Evolutionary conservation across 2,797 vertebrate species (phyloP).

Genomic region (Muraenolepis orangiensis): DNA sequence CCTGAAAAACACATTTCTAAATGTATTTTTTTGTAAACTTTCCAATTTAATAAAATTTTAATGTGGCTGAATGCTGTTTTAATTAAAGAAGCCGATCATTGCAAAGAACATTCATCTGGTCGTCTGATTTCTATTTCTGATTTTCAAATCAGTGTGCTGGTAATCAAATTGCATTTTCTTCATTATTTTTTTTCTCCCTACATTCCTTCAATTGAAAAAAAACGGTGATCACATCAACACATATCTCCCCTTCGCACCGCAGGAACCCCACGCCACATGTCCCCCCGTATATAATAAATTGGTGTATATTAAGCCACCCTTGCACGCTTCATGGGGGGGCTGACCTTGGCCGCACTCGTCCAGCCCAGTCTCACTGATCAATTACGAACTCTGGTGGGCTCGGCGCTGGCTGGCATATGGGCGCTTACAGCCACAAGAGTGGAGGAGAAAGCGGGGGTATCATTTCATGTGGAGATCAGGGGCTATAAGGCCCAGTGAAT

Average conservation of each 20-base stretch:
- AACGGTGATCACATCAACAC: not conserved
- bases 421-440: conserved; percentile 77
- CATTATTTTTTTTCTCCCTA: conserved; percentile 11
- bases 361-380: conserved; percentile 82
- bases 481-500: conserved; percentile 74
- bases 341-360: conserved; percentile 71
- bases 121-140: conserved; percentile 10
- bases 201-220: no score
- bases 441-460: conserved; percentile 75
- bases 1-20: not conserved
- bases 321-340: conserved; percentile 67
- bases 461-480: conserved; percentile 86
- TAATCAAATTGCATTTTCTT: conserved; percentile 8
- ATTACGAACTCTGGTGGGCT: conserved; percentile 83
- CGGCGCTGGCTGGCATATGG: conserved; percentile 77
- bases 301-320: conserved; percentile 59
- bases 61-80: conserved; percentile 25
- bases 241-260: conserved; percentile 43
- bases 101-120: conserved; percentile 9
- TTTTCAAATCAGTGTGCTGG: conserved; percentile 15
- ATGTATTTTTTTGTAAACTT: not conserved
- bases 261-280: conserved; percentile 48
- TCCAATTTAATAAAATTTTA: conserved; percentile 25
- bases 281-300: conserved; percentile 49
- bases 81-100: conserved; percentile 36